These are phyloP conservation scores for Leptinotarsa undecemlineata DNA, from an alignment of 1,140 invertebrate species.

Conservation along the genomic window DNA sequence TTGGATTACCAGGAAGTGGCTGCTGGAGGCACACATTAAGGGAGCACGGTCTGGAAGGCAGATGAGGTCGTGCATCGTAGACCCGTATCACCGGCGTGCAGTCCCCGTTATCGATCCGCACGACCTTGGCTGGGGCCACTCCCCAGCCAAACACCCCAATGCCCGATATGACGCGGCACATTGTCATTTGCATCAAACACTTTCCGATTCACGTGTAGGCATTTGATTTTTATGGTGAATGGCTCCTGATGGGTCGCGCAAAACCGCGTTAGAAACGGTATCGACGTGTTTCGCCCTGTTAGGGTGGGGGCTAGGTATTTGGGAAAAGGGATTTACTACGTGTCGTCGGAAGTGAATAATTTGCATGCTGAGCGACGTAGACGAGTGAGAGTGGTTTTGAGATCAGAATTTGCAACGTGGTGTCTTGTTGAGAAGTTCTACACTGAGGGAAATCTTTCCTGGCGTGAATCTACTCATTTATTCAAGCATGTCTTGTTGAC, in stretches of 20 bases:
- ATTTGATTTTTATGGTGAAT: conserved; percentile 20
- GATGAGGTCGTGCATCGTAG: neutral
- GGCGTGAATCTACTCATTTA: too few species aligned
- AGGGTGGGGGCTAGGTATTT: neutral
- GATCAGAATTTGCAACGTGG: too few species aligned
- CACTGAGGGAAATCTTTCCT: too few species aligned
- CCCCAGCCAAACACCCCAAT: neutral
- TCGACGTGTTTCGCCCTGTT: neutral
- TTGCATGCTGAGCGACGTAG: too few species aligned
- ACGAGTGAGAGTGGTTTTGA: too few species aligned
- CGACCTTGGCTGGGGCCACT: neutral
- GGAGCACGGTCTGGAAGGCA: neutral
- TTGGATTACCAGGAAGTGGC: conserved; percentile 14
- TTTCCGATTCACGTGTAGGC: conserved; percentile 11
- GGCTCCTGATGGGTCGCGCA: neutral
- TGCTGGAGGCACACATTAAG: neutral
- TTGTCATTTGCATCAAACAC: conserved; percentile 20
- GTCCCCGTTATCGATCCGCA: neutral
- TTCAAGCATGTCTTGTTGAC: too few species aligned
- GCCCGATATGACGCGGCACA: conserved; percentile 1
- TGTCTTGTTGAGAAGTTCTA: too few species aligned
- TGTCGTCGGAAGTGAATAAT: too few species aligned
- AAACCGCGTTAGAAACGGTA: neutral
- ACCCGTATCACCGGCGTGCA: neutral
- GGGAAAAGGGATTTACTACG: too few species aligned